A percentile compares a stretch with the other conserved stretches of the same genome.
Evolutionary conservation across 2,113 vertebrate genomes (phyloP).

Genomic region (Oenanthe melanoleuca): DNA sequence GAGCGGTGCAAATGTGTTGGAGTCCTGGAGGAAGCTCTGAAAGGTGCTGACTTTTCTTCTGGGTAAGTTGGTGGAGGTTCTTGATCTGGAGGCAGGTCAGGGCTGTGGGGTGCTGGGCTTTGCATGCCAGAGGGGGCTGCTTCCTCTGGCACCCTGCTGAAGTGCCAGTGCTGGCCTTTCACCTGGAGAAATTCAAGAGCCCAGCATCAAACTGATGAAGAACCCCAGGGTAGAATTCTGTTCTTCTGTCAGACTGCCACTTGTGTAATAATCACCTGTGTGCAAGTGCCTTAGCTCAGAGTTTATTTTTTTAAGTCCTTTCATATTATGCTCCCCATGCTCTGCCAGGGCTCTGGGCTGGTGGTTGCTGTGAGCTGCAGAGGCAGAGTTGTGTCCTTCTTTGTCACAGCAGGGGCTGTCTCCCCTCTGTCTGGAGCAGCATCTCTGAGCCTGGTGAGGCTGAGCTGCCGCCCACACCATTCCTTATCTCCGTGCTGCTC

Average conservation of each 20-base stretch:
- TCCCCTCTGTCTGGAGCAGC: neutral
- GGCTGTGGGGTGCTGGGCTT: neutral
- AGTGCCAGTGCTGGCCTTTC: neutral
- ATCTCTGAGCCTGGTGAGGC: neutral
- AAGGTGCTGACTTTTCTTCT: neutral
- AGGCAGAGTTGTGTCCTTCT: neutral
- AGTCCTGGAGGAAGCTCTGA: neutral
- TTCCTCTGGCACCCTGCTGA: neutral
- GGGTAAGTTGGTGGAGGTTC: neutral
- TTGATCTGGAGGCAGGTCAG: neutral
- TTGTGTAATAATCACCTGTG: neutral
- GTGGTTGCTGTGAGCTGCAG: neutral
- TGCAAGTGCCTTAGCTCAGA: neutral
- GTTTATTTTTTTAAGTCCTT: accelerated
- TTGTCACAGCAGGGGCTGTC: neutral
- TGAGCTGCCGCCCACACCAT: neutral
- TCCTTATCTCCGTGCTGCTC: neutral
- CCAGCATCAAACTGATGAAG: neutral
- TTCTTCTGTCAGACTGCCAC: neutral
- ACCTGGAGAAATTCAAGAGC: neutral
- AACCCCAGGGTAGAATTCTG: neutral
- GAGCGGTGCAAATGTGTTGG: accelerated
- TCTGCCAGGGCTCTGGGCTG: neutral
- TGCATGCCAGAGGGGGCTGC: neutral
- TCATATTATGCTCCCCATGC: accelerated